These are phyloP conservation scores for Lucifuga dentata DNA, from an alignment of 2,113 vertebrate species.

Conservation along the genomic window DNA sequence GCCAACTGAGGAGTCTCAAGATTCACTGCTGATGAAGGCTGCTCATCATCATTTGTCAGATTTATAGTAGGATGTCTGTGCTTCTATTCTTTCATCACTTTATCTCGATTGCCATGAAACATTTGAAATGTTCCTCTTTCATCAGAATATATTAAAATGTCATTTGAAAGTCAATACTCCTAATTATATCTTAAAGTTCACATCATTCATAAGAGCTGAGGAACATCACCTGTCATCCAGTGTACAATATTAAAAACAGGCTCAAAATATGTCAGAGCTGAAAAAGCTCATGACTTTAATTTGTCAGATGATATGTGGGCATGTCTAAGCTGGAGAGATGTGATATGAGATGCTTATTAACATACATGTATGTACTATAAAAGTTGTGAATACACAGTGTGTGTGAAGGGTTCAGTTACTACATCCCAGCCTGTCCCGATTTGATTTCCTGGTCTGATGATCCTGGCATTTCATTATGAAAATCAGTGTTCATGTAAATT, in stretches of 20 bases:
- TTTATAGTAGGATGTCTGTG: slow-evolving; percentile 47
- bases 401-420: neutral
- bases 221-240: slow-evolving; percentile 60
- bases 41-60: slow-evolving; percentile 66
- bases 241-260: slow-evolving; percentile 44
- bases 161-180: slow-evolving; percentile 57
- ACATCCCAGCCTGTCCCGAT: neutral
- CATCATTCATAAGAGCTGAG: slow-evolving; percentile 44
- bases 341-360: slow-evolving; percentile 4
- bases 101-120: slow-evolving; percentile 70
- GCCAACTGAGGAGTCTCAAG: slow-evolving; percentile 39
- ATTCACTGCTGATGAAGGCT: slow-evolving; percentile 25
- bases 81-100: slow-evolving; percentile 58
- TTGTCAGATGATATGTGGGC: slow-evolving; percentile 16
- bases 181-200: slow-evolving; percentile 65
- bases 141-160: slow-evolving; percentile 62
- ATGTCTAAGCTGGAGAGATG: neutral
- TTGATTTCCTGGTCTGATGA: neutral
- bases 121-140: slow-evolving; percentile 39
- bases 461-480: no score
- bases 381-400: neutral
- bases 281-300: slow-evolving; percentile 41
- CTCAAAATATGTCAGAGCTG: slow-evolving; percentile 25
- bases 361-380: neutral
- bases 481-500: no score